phyloP scores from a whole-genome alignment of 1,140 invertebrate species.

The Akabosia matsudoensis region DNA sequence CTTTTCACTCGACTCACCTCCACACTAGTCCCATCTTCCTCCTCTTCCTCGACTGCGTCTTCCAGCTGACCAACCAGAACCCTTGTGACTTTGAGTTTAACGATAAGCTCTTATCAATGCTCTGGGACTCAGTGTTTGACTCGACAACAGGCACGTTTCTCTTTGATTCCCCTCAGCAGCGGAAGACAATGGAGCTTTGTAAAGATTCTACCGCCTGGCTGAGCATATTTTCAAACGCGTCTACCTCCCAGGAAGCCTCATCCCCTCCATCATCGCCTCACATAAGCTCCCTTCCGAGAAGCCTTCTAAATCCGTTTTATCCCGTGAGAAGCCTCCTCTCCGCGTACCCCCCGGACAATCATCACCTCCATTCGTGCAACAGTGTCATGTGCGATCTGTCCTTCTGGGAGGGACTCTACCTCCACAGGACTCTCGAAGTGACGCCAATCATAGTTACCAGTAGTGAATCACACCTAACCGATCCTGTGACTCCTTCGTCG shows the following conservation, averaged over 20 bases:
- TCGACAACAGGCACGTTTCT: slow-evolving; percentile 40
- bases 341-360: too few relatives aligned
- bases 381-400: slow-evolving; percentile 34
- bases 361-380: slow-evolving; percentile 6
- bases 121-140: slow-evolving; percentile 71
- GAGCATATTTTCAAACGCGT: slow-evolving; percentile 36
- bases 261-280: neutral
- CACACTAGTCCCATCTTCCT: slow-evolving; percentile 69
- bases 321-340: too few relatives aligned
- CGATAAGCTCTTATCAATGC: slow-evolving; percentile 82
- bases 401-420: slow-evolving; percentile 38
- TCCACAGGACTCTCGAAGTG: slow-evolving; percentile 29
- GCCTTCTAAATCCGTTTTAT: slow-evolving; percentile 41
- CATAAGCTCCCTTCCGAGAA: neutral
- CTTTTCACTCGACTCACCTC: slow-evolving; percentile 56
- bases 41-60: slow-evolving; percentile 87
- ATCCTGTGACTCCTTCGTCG: neutral
- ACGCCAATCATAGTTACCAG: slow-evolving; percentile 14
- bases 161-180: slow-evolving; percentile 41
- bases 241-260: neutral
- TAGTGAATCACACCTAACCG: too few relatives aligned
- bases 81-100: slow-evolving; percentile 86
- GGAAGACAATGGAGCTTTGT: slow-evolving; percentile 22
- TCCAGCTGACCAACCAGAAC: slow-evolving; percentile 85
- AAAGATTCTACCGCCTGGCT: slow-evolving; percentile 40